A percentile compares a stretch with the other conserved stretches of the same genome.
phyloP scores from a whole-genome alignment of 2,113 vertebrate genomes.

The Silurus asotus region DNA sequence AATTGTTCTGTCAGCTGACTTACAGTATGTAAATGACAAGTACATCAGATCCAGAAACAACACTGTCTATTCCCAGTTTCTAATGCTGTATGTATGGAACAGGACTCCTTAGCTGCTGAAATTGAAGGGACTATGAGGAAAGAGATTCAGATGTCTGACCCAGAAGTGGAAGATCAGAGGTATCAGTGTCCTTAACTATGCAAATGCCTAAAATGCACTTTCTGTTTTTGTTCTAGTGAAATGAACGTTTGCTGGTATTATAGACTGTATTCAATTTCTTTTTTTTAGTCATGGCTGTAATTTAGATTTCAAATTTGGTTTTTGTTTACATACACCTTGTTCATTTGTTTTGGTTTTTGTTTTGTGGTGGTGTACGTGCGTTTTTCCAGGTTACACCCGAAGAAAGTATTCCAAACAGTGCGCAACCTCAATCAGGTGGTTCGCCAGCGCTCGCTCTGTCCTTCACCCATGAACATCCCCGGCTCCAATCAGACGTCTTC shows the following conservation, averaged over 20 bases:
- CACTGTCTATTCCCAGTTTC: neutral
- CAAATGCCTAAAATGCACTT: neutral
- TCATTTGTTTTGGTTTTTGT: neutral
- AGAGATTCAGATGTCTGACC: slow-evolving; percentile 91
- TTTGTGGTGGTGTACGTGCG: neutral
- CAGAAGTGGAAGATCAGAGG: slow-evolving; percentile 85
- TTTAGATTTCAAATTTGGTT: neutral
- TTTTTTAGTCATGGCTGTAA: neutral
- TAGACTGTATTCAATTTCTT: neutral
- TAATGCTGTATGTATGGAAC: slow-evolving; percentile 48
- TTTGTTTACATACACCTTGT: neutral
- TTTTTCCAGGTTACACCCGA: slow-evolving; percentile 83
- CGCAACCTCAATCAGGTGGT: slow-evolving; percentile 91
- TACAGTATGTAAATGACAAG: neutral
- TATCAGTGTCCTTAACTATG: slow-evolving; percentile 37
- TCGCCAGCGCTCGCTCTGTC: slow-evolving; percentile 85
- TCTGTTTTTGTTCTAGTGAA: neutral
- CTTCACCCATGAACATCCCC: slow-evolving; percentile 95
- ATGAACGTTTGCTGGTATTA: neutral
- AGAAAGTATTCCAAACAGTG: slow-evolving; percentile 93
- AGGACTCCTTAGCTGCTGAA: slow-evolving; percentile 97
- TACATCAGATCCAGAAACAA: neutral
- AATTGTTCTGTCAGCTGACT: neutral
- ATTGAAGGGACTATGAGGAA: slow-evolving; percentile 99
- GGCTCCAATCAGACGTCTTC: slow-evolving; percentile 96